Evolutionary conservation across 2,888 invertebrate species (phyloP).

Genomic region (Scaptomyza flava): DNA sequence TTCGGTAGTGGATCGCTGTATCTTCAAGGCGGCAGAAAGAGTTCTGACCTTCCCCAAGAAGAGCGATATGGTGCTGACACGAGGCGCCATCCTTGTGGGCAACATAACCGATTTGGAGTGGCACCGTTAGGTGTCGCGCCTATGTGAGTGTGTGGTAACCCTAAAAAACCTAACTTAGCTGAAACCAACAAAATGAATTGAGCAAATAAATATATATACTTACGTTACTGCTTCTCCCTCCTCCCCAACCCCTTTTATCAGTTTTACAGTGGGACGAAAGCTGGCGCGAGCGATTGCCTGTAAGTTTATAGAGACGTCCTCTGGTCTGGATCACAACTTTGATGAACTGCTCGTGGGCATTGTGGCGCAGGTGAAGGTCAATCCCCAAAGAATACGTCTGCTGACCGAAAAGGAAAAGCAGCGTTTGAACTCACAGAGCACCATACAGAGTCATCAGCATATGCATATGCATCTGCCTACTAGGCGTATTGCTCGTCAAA

Average conservation of each 20-base stretch:
- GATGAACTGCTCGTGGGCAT: slow-evolving; percentile 90
- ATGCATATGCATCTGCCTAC: slow-evolving; percentile 81
- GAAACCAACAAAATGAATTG: background rate
- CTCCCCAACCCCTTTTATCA: background rate
- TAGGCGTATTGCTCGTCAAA: slow-evolving; percentile 81
- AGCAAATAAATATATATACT: background rate
- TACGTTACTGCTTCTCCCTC: background rate
- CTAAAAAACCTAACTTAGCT: background rate
- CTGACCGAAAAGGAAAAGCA: slow-evolving; percentile 80
- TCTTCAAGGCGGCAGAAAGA: slow-evolving; percentile 87
- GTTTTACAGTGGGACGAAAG: slow-evolving; percentile 85
- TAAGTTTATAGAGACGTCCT: slow-evolving; percentile 91
- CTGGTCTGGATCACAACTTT: slow-evolving; percentile 90
- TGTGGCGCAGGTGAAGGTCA: slow-evolving; percentile 88
- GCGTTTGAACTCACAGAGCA: slow-evolving; percentile 79
- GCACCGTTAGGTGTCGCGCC: slow-evolving; percentile 87
- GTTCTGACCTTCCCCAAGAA: slow-evolving; percentile 87
- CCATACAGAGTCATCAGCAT: slow-evolving; percentile 82
- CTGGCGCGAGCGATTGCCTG: slow-evolving; percentile 88
- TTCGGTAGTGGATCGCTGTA: slow-evolving; percentile 88
- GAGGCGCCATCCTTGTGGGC: slow-evolving; percentile 89
- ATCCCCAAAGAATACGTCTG: slow-evolving; percentile 85
- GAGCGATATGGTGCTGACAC: slow-evolving; percentile 86
- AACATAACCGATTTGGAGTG: slow-evolving; percentile 90
- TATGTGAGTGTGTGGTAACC: slow-evolving; percentile 85